phyloP scores from a whole-genome alignment of 2,797 vertebrate species.

The Manis javanica region DNA sequence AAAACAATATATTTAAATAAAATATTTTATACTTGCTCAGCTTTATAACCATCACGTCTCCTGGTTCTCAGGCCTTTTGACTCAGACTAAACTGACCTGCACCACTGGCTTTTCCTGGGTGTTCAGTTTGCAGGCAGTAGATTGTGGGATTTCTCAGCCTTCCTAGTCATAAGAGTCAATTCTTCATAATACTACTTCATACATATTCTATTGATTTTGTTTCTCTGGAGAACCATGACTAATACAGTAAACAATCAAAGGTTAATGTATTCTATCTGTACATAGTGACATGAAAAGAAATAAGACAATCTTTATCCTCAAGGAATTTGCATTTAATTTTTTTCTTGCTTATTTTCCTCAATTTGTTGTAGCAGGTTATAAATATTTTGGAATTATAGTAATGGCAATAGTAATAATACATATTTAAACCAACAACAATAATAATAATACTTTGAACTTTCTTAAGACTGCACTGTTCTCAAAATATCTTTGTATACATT shows the following conservation, averaged over 20 bases:
- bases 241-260: neutral
- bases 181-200: neutral
- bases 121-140: neutral
- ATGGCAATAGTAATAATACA: neutral
- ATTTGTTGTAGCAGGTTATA: neutral
- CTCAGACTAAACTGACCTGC: neutral
- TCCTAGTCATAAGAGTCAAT: neutral
- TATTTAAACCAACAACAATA: neutral
- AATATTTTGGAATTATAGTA: neutral
- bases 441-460: neutral
- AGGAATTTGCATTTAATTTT: neutral
- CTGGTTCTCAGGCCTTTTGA: neutral
- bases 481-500: neutral
- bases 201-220: neutral
- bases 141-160: neutral
- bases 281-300: neutral
- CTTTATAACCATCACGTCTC: neutral
- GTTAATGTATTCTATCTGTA: neutral
- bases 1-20: no score
- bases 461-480: neutral
- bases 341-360: neutral
- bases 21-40: no score
- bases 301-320: neutral
- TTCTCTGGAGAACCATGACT: neutral
- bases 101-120: neutral